Conservation (phyloP, 2,888 invertebrate genomes). For the Erannis defoliaria region DNA sequence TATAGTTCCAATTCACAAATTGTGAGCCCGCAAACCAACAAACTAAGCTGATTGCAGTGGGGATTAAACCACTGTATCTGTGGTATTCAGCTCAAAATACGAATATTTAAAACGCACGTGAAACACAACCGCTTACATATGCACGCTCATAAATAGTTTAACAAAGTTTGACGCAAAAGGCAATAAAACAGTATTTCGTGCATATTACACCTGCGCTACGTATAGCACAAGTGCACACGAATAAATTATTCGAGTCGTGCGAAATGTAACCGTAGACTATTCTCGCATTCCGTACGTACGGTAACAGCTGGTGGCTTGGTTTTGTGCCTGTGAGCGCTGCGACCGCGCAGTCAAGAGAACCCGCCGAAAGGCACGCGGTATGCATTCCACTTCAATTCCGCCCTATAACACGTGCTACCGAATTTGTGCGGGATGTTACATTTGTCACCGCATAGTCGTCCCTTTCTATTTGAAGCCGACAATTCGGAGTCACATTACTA, state of each 20-base stretch:
- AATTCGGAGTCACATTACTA: constrained; percentile 44
- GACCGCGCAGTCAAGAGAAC: constrained; percentile 67
- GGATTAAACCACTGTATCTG: background rate
- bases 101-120: constrained; percentile 2
- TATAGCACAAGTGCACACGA: constrained; percentile 43
- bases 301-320: constrained; percentile 66
- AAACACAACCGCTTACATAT: constrained; percentile 22
- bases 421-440: constrained; percentile 54
- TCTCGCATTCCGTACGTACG: constrained; percentile 72
- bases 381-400: constrained; percentile 73
- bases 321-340: constrained; percentile 67
- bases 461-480: constrained; percentile 35
- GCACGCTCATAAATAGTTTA: constrained; percentile 31
- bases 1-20: constrained; percentile 40
- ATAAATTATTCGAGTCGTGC: constrained; percentile 70
- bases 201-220: constrained; percentile 33
- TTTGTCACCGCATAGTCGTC: constrained; percentile 49
- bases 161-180: constrained; percentile 29
- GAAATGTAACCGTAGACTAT: constrained; percentile 69
- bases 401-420: constrained; percentile 64
- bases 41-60: constrained; percentile 24
- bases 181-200: constrained; percentile 32
- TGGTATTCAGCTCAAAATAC: constrained; percentile 16
- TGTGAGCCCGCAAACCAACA: constrained; percentile 19
- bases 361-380: constrained; percentile 62